Conservation (phyloP, 2,888 invertebrate genomes). For the Biston betularia region DNA sequence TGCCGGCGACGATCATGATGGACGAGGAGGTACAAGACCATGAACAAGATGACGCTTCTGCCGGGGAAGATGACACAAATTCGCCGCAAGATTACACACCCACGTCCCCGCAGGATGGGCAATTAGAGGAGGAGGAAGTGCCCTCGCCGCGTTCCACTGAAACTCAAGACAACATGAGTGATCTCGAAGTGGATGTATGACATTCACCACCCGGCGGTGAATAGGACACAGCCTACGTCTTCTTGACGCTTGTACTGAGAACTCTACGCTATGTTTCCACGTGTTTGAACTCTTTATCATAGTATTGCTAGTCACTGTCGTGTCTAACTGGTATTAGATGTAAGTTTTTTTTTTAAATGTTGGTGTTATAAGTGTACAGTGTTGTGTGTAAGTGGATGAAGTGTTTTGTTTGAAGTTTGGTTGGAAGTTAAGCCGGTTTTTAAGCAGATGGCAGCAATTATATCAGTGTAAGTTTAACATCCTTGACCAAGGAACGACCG, state of each 20-base stretch:
- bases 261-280: slow-evolving; percentile 39
- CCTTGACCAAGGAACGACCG: too few species aligned
- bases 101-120: slow-evolving; percentile 31
- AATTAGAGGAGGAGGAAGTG: slow-evolving; percentile 43
- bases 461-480: too few species aligned
- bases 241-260: slow-evolving; percentile 42
- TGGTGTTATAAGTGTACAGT: slow-evolving; percentile 40
- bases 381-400: slow-evolving; percentile 11
- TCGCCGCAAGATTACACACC: slow-evolving; percentile 68
- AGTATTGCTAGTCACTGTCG: slow-evolving; percentile 63
- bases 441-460: slow-evolving; percentile 1
- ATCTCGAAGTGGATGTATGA: slow-evolving; percentile 82
- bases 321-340: slow-evolving; percentile 60
- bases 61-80: slow-evolving; percentile 68
- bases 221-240: slow-evolving; percentile 55
- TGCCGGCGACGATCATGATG: slow-evolving; percentile 85
- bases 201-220: slow-evolving; percentile 66
- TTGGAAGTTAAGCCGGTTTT: not conserved
- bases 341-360: slow-evolving; percentile 47
- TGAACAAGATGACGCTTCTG: slow-evolving; percentile 54
- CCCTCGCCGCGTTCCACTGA: slow-evolving; percentile 65
- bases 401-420: slow-evolving; percentile 10
- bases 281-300: slow-evolving; percentile 43
- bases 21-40: slow-evolving; percentile 67
- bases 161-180: slow-evolving; percentile 69